These are phyloP conservation scores for Mionectes olivaceus DNA, from an alignment of 2,797 vertebrate species.

Conservation along the genomic window DNA sequence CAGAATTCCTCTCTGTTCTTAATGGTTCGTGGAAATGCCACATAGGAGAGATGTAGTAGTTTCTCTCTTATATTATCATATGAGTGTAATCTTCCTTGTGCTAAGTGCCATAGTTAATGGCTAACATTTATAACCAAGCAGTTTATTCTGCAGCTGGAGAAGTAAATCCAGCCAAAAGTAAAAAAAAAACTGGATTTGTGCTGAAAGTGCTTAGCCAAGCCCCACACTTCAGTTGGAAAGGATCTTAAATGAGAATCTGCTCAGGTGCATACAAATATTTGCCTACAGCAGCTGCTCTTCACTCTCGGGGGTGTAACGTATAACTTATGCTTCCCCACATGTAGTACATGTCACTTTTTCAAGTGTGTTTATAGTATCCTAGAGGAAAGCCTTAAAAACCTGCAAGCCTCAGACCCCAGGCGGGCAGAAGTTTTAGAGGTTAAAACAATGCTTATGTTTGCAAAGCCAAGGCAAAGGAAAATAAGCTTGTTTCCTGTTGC, in stretches of 20 bases:
- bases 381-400: constrained; percentile 15
- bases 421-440: constrained; percentile 11
- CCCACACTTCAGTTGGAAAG: constrained; percentile 18
- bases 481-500: background rate
- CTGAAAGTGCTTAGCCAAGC: constrained; percentile 1
- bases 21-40: background rate
- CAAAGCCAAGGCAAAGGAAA: background rate
- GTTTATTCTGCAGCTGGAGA: constrained; percentile 42
- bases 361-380: background rate
- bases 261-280: constrained; percentile 37
- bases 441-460: background rate
- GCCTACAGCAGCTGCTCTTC: constrained; percentile 26
- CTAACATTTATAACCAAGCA: constrained; percentile 53
- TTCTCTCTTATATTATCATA: constrained; percentile 4
- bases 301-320: background rate
- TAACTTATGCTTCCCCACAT: constrained; percentile 4
- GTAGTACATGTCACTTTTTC: constrained; percentile 11
- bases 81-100: background rate
- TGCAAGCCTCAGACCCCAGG: background rate
- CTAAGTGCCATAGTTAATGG: constrained; percentile 39
- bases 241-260: constrained; percentile 19
- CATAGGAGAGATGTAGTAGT: background rate
- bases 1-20: background rate
- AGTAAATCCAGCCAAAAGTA: constrained; percentile 36
- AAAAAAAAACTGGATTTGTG: background rate